Conservation (phyloP, 2,113 vertebrate species). For the Tautogolabrus adspersus region DNA sequence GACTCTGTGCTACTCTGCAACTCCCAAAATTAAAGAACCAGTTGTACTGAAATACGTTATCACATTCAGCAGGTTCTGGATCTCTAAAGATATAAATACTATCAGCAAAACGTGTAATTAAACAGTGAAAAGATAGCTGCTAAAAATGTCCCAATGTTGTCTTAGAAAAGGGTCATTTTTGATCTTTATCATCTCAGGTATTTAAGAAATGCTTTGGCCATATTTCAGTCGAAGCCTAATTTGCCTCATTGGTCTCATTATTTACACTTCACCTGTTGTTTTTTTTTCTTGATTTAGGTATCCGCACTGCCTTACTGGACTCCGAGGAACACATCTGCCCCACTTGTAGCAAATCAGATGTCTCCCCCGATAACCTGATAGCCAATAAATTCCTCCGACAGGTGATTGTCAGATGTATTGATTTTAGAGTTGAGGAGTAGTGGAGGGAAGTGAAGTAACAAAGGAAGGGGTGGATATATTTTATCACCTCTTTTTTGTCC, state of each 20-base stretch:
- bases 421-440: not conserved
- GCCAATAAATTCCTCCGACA: slow-evolving; percentile 98
- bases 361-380: slow-evolving; percentile 94
- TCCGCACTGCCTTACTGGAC: slow-evolving; percentile 93
- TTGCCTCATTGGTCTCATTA: too few species aligned
- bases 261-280: not conserved
- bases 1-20: slow-evolving; percentile 5
- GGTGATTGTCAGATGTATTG: slow-evolving; percentile 74
- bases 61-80: too few species aligned
- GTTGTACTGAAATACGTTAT: not conserved
- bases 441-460: not conserved
- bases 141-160: too few species aligned
- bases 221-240: too few species aligned
- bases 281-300: slow-evolving; percentile 83
- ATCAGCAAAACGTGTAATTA: too few species aligned
- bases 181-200: too few species aligned
- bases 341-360: slow-evolving; percentile 91
- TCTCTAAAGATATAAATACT: too few species aligned
- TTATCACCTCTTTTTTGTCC: not conserved
- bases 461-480: not conserved
- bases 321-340: slow-evolving; percentile 96
- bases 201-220: too few species aligned
- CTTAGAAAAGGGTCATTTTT: too few species aligned
- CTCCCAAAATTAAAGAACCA: not conserved
- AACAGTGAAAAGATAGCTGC: too few species aligned